Conservation (phyloP, 1,140 invertebrate species). For the Zelostemma sp. region DNA sequence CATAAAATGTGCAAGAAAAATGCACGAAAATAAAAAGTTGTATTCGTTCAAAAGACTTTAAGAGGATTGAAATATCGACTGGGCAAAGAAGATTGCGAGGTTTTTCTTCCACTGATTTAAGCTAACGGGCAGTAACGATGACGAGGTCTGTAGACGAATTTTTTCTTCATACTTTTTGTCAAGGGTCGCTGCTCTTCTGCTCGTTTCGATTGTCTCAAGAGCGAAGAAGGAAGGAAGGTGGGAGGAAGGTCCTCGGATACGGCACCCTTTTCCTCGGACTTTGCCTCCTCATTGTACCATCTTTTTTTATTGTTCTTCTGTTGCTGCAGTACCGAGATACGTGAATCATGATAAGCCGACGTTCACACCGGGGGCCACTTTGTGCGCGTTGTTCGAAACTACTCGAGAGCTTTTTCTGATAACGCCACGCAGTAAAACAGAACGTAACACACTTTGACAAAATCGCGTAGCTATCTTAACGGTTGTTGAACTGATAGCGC, state of each 20-base stretch:
- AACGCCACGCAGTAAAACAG: neutral
- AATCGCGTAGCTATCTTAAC: neutral
- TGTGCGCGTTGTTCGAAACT: neutral
- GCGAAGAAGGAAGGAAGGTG: neutral
- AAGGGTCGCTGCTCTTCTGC: neutral
- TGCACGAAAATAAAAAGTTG: neutral
- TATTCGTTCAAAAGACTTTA: neutral
- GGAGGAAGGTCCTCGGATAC: neutral
- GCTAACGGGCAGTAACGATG: neutral
- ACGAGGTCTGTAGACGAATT: neutral
- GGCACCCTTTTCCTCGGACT: neutral
- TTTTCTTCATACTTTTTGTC: neutral
- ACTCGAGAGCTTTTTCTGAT: constrained; percentile 1
- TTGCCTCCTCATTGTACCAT: neutral
- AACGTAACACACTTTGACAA: neutral
- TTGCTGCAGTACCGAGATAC: neutral
- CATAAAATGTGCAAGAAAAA: constrained; percentile 1
- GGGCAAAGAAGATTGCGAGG: neutral
- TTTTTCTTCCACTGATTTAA: neutral
- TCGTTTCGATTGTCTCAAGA: neutral
- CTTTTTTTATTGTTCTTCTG: constrained; percentile 3
- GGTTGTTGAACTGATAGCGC: neutral
- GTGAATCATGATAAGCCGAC: neutral
- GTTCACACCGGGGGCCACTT: constrained; percentile 4
- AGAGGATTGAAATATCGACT: neutral